A percentile compares a stretch with the other conserved stretches of the same genome.
Evolutionary conservation across 2,113 vertebrate genomes (phyloP).

Genomic region (Gymnarchus niloticus): DNA sequence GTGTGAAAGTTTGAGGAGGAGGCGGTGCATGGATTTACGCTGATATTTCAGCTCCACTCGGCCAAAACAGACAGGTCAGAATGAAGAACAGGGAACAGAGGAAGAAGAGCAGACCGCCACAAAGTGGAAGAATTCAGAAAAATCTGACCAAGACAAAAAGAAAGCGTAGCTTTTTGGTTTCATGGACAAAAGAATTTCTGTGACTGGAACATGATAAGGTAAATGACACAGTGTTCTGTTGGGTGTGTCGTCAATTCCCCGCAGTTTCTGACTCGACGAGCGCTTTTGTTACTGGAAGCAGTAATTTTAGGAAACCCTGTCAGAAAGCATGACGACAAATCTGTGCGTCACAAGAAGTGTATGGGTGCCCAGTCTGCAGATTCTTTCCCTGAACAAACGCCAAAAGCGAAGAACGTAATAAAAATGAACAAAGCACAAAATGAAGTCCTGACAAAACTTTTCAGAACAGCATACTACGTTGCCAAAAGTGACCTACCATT

Average conservation of each 20-base stretch:
- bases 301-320: conserved; percentile 18
- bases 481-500: conserved; percentile 9
- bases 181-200: conserved; percentile 5
- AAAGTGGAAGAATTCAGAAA: background rate
- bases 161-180: conserved; percentile 1
- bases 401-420: background rate
- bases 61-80: too few species aligned
- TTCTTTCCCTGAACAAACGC: conserved; percentile 12
- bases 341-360: conserved; percentile 11
- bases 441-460: conserved; percentile 5
- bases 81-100: background rate
- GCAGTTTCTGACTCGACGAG: conserved; percentile 9
- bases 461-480: conserved; percentile 20
- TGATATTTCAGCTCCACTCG: too few species aligned
- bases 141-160: background rate
- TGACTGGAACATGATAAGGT: conserved; percentile 16
- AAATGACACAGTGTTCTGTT: conserved; percentile 19
- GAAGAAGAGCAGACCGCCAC: background rate
- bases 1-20: too few species aligned
- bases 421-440: conserved; percentile 20
- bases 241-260: conserved; percentile 10
- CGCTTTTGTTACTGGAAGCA: conserved; percentile 1
- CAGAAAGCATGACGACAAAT: conserved; percentile 15
- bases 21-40: too few species aligned
- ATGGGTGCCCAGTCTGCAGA: conserved; percentile 4